Evolutionary conservation across 2,113 vertebrate genomes (phyloP).

Genomic region (Oriolus oriolus): DNA sequence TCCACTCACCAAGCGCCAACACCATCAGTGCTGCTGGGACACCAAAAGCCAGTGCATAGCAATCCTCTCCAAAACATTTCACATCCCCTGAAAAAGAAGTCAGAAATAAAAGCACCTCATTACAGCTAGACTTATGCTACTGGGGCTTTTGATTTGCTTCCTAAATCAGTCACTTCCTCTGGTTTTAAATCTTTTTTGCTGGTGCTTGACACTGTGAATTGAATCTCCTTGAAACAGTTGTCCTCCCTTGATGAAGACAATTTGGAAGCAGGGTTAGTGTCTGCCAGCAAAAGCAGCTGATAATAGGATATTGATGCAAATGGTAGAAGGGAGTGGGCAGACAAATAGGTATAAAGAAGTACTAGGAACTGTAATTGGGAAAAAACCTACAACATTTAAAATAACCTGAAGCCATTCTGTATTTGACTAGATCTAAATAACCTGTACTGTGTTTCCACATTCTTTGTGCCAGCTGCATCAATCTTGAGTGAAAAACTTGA

Average conservation of each 20-base stretch:
- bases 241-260: conserved; percentile 17
- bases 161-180: neutral
- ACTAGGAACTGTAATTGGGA: neutral
- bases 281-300: conserved; percentile 10
- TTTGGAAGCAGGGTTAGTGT: conserved; percentile 16
- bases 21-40: conserved; percentile 91
- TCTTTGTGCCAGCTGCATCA: neutral
- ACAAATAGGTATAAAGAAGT: neutral
- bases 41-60: conserved; percentile 94
- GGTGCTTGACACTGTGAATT: conserved; percentile 24
- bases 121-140: neutral
- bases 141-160: neutral
- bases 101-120: conserved; percentile 6
- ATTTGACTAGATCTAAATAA: neutral
- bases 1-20: conserved; percentile 85
- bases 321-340: neutral
- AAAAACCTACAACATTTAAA: neutral
- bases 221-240: conserved; percentile 44
- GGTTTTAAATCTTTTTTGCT: conserved; percentile 11
- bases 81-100: conserved; percentile 81
- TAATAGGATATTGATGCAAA: conserved; percentile 38
- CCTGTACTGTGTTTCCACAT: neutral
- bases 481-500: neutral
- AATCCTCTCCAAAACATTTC: conserved; percentile 90
- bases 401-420: neutral